A percentile compares a stretch with the other conserved stretches of the same genome.
phyloP scores from a whole-genome alignment of 2,888 invertebrate species.

The Platynereis dumerilii region DNA sequence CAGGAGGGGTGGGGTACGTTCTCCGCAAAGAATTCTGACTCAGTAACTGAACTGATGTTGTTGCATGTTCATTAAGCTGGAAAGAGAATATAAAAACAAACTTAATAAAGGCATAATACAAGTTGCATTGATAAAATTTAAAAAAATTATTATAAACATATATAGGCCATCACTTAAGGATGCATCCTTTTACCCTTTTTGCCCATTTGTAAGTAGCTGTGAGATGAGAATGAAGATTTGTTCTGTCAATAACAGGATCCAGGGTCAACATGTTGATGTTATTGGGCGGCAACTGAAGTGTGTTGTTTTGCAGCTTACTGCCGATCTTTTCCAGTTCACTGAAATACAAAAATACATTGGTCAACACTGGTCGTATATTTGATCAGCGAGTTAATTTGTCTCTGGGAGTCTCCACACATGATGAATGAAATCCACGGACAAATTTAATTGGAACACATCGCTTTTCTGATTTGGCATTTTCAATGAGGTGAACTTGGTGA shows the following conservation, averaged over 20 bases:
- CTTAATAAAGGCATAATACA: too few relatives aligned
- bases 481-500: too few relatives aligned
- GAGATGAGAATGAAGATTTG: slow-evolving; percentile 66
- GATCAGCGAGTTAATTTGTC: too few relatives aligned
- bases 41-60: slow-evolving; percentile 78
- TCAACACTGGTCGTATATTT: too few relatives aligned
- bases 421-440: too few relatives aligned
- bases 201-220: slow-evolving; percentile 42
- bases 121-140: too few relatives aligned
- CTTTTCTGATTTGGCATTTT: too few relatives aligned
- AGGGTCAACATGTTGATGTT: slow-evolving; percentile 87
- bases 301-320: background rate
- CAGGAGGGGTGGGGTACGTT: background rate
- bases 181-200: slow-evolving; percentile 37
- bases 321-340: slow-evolving; percentile 5
- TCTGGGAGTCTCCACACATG: too few relatives aligned
- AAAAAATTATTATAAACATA: too few relatives aligned
- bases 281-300: slow-evolving; percentile 11
- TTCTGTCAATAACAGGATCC: slow-evolving; percentile 88
- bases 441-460: too few relatives aligned
- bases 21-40: slow-evolving; percentile 87
- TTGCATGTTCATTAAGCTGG: slow-evolving; percentile 83
- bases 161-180: too few relatives aligned
- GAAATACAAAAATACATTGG: slow-evolving; percentile 4
- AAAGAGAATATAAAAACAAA: too few relatives aligned